Conservation (phyloP, 1,140 invertebrate genomes). For the Bombus cullumanus region DNA sequence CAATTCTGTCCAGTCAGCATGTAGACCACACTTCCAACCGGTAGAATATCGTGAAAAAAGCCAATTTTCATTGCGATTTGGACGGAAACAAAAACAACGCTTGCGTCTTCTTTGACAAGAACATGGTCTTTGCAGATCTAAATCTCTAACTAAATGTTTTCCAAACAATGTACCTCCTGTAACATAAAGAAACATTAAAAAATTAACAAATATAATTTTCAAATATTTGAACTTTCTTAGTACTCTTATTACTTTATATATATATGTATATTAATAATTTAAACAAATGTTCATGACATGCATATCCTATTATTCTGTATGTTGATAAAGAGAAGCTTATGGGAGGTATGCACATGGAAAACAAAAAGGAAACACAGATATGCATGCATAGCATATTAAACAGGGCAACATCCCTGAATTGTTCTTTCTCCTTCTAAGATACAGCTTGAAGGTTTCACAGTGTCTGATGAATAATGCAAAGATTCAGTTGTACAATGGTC, state of each 20-base stretch:
- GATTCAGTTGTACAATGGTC: constrained; percentile 57
- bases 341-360: constrained; percentile 34
- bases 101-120: constrained; percentile 93
- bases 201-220: neutral
- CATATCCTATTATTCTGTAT: constrained; percentile 15
- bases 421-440: constrained; percentile 61
- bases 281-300: neutral
- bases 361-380: constrained; percentile 49
- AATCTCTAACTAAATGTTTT: constrained; percentile 95
- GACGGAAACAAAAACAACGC: constrained; percentile 95
- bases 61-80: constrained; percentile 96
- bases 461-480: constrained; percentile 69
- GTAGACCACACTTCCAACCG: constrained; percentile 99
- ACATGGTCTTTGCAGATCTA: constrained; percentile 94
- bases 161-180: constrained; percentile 96
- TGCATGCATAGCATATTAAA: constrained; percentile 60
- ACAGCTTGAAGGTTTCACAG: constrained; percentile 41
- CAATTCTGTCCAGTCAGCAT: constrained; percentile 99
- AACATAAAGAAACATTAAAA: constrained; percentile 42
- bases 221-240: neutral
- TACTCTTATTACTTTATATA: neutral
- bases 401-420: constrained; percentile 54
- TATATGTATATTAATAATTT: neutral
- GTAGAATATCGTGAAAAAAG: constrained; percentile 99
- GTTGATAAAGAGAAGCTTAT: constrained; percentile 28